Conservation (phyloP, 2,113 vertebrate species). For the Brevimyrus niger region DNA sequence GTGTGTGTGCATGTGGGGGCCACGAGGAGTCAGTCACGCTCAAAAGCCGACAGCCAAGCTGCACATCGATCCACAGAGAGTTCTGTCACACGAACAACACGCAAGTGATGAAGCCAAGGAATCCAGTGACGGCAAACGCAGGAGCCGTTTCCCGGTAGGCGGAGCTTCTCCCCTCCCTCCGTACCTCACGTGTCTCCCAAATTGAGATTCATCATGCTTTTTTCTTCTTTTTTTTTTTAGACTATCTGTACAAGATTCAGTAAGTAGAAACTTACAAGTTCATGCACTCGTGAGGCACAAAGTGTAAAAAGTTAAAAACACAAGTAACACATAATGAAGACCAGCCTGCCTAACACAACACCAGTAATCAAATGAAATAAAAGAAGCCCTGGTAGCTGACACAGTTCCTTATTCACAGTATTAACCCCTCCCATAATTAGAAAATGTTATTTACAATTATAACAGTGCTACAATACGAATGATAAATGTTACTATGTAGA, state of each 20-base stretch:
- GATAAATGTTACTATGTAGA: slow-evolving; percentile 14
- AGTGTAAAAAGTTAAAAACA: slow-evolving; percentile 54
- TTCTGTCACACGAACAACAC: slow-evolving; percentile 66
- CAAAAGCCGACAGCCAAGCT: slow-evolving; percentile 23
- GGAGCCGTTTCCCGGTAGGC: slow-evolving; percentile 57
- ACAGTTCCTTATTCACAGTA: neutral
- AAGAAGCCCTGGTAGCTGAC: neutral
- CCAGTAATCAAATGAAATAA: slow-evolving; percentile 1
- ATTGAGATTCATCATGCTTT: neutral
- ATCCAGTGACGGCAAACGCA: slow-evolving; percentile 62
- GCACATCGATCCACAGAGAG: neutral
- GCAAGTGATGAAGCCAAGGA: slow-evolving; percentile 64
- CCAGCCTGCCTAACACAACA: neutral
- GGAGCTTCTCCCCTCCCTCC: slow-evolving; percentile 20
- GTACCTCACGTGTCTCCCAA: neutral
- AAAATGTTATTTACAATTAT: slow-evolving; percentile 36
- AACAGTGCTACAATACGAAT: slow-evolving; percentile 8
- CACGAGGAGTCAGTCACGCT: slow-evolving; percentile 39
- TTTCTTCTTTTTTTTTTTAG: neutral
- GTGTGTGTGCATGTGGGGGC: neutral
- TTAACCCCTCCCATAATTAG: slow-evolving; percentile 11
- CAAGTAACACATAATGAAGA: slow-evolving; percentile 23
- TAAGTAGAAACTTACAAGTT: slow-evolving; percentile 71
- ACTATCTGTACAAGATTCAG: slow-evolving; percentile 68
- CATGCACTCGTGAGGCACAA: slow-evolving; percentile 68